Evolutionary conservation across 2,113 vertebrate genomes (phyloP), one percentile per base, ranked within the genome.

Genomic region (Trachemys scripta): DNA sequence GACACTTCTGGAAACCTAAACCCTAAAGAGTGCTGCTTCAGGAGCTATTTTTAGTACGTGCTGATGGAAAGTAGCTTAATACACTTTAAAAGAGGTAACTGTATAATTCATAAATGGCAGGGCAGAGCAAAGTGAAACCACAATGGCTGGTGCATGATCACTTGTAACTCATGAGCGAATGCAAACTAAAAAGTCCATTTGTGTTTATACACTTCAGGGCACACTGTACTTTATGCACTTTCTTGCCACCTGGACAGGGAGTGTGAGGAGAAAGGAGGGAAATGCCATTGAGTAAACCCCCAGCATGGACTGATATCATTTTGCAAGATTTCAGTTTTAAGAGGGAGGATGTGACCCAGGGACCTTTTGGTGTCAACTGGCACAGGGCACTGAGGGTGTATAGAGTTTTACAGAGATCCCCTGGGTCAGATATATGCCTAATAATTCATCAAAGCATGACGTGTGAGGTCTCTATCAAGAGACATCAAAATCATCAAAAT

Each of bases 1-100:
- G 45, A 85, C 1, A 50, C 35, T 92, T 53, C 16, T 45, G 31
- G 92, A 96, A 96, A 54, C 54, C 50, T 81, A 79, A 84, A 89
- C 81, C 65, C 82, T 35, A n/a, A 16, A 0, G 5, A 87, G 50
- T 10, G 25, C 22, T 25, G 25, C 82, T 84, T 89, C 88, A 72
- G 85, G 84, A 90, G 91, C 88, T 1, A 0, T 2, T 69, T 8
- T 19, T 2, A 0, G 81, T 19, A 11, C 1, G 25, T 57, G 56
- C 24, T 10, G 25, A 38, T 1, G 72, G 76, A 80, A 90, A 45
- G 0, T 10, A 87, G 82, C 29, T 5, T 69, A 69, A n/a, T 8
- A n/a, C 12, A 31, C 81, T 88, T 35, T 22, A 76, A 84, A 86
- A 51, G 25, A 47, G 45, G 72, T 45, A 82, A 24, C 5, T 20